Evolutionary conservation across 64 coral and sea anemone genomes (phyloP).

Genomic region (Montipora sp.): DNA sequence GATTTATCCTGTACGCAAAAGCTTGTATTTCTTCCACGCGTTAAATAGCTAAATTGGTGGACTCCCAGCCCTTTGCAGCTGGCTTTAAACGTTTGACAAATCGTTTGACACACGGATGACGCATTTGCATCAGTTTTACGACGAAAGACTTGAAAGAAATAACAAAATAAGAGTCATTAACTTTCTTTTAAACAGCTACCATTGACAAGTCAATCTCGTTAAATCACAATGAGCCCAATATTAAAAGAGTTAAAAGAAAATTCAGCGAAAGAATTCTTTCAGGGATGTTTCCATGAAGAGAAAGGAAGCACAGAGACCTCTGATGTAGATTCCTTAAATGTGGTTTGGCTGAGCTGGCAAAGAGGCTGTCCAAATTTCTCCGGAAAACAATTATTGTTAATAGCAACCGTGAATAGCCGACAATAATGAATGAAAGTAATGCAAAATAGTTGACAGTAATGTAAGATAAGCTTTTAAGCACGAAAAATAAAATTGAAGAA

Average conservation of each 20-base stretch:
- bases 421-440: conserved; percentile 12
- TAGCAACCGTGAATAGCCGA: not conserved
- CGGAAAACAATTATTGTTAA: conserved; percentile 26
- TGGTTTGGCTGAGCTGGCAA: not conserved
- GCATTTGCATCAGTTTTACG: not conserved
- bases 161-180: not conserved
- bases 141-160: not conserved
- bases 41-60: not conserved
- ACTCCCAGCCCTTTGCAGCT: not conserved
- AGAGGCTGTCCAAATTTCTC: not conserved
- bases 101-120: not conserved
- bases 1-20: not conserved
- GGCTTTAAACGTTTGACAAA: not conserved
- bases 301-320: not conserved
- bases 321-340: not conserved
- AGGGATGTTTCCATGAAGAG: not conserved
- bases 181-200: not conserved
- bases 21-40: not conserved
- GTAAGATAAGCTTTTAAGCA: not conserved
- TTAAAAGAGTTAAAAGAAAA: not conserved
- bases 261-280: not conserved
- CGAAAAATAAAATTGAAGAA: not conserved
- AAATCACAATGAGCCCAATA: not conserved
- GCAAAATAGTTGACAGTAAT: not conserved
- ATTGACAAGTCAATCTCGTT: not conserved